Base-by-base conservation (phyloP, 2,797 vertebrate genomes). In the Lophotriccus pileatus region DNA sequence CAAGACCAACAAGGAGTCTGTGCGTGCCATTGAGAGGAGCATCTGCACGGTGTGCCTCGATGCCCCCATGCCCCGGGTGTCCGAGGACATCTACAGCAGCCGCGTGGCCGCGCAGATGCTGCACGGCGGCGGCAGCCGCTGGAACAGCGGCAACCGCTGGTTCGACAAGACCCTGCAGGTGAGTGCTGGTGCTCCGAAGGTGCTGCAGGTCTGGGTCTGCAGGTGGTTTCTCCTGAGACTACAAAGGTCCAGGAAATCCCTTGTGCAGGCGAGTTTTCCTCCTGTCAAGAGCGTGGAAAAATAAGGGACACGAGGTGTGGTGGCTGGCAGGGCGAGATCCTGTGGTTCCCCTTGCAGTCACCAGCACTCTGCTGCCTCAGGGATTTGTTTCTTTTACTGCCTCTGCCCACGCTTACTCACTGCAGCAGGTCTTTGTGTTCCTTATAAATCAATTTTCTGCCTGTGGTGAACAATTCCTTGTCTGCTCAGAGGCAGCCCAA, bases 111-210 rank as follows among this genome's bases (percentile, higher is more conserved):
- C 98, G 8, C 99, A 99, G 98, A 99, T 99, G 98, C 97, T 99
- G 69, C 99, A 99, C 0, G 99, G 99, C 0, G 99, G 99, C 2
- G 99, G 99, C 43, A 98, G 99, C 63, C 98, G 98, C 68, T 98
- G 98, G 97, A 99, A 99, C 97, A 99, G 99, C 0, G 99, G 99
- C 69, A 99, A 99, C 97, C 98, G 99, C 72, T 99, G 99, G 99
- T 99, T 99, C 1, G 99, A 99, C 97, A 99, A 99, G 97, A 99
- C 99, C 0, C 93, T 99, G 49, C 99, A 99, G 98, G 99, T 99
- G 69, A 83, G 91, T n/a, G 56, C 56, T 49, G 59, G 2, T 67
- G 56, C 25, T 59, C 20, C 56, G 2, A 28, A 44, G 50, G 22
- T 15, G 12, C 44, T 67, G n/a, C 30, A 41, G 10, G 18, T 2